Evolutionary conservation across 1,140 invertebrate genomes (phyloP), one percentile per base, ranked within the genome.

Genomic region (Euura saliciscinereae): DNA sequence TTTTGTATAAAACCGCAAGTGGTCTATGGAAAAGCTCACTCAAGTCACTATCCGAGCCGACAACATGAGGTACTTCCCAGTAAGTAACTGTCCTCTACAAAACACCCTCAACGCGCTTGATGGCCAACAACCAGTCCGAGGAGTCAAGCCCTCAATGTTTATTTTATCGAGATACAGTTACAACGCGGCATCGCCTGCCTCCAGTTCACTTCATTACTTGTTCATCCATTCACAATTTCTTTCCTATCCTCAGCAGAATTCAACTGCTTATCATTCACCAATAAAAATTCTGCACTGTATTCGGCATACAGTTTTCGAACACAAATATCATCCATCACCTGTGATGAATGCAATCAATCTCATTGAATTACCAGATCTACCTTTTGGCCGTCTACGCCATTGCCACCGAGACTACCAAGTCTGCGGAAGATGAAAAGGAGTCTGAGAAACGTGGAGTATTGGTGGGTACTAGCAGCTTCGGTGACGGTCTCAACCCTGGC

Each of bases 1-100:
- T 78, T 78, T 73, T 69, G 75, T 84, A 84, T 84, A 84, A 82
- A 84, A 80, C 76, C 65, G 70, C 72, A 67, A 42, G 59, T 59
- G 68, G 42, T 45, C 69, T 28, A 71, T 42, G 76, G 76, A 77
- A 80, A 80, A 73, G 73, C 80, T 83, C 74, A 80, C 76, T 76
- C 71, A 51, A 80, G 70, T 79, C 70, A 72, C 73, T 77, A 69
- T 76, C 73, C 42, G 66, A 73, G 43, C 42, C 72, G 72, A 69
- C 70, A 73, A 82, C 77, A 84, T 84, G 83, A 80, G 46, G 74
- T 75, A 42, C 68, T 76, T 80, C 65, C 69, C 80, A 74, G 83
- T 84, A 74, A 83, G 83, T 84, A 78, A 28, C 45, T 43, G 42
- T 7, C 43, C 13, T 67, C 66, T 42, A 67, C 43, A n/a, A n/a